Percentiles rank a stretch among this genome's conserved stretches.
These are phyloP conservation scores for Notocelia uddmanniana DNA, from an alignment of 2,888 invertebrate species.

Conservation along the genomic window DNA sequence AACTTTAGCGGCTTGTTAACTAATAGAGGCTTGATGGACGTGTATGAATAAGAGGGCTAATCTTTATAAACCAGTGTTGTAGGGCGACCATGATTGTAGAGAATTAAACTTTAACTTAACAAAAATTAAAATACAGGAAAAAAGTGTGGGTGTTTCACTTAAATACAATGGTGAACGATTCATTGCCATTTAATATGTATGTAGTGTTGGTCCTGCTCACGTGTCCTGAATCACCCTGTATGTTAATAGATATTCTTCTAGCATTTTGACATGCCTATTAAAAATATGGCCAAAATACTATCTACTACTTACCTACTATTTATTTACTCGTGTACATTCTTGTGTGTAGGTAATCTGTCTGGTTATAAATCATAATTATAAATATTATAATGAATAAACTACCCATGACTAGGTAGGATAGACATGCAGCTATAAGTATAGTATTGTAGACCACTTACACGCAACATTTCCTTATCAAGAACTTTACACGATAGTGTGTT, in stretches of 20 bases:
- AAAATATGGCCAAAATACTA: neutral
- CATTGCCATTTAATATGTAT: too few relatives aligned
- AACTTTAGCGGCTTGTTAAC: too few relatives aligned
- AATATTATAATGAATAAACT: neutral
- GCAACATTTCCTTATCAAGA: neutral
- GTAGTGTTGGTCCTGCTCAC: too few relatives aligned
- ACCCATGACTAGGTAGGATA: neutral
- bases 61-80: too few relatives aligned
- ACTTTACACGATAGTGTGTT: neutral
- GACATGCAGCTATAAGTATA: neutral
- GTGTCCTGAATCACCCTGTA: too few relatives aligned
- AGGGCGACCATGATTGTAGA: too few relatives aligned
- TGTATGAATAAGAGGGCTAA: too few relatives aligned
- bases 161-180: too few relatives aligned
- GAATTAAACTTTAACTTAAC: too few relatives aligned
- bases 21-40: too few relatives aligned
- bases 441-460: neutral
- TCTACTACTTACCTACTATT: neutral
- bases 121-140: too few relatives aligned
- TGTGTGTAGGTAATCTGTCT: neutral
- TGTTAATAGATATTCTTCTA: neutral
- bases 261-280: neutral
- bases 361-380: neutral
- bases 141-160: too few relatives aligned
- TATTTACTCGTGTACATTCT: neutral